Evolutionary conservation across 30 jellyfish, hydroid and myxozoan genomes (phyloP).

Genomic region (Aurelia aurita complex sp. Pacific): DNA sequence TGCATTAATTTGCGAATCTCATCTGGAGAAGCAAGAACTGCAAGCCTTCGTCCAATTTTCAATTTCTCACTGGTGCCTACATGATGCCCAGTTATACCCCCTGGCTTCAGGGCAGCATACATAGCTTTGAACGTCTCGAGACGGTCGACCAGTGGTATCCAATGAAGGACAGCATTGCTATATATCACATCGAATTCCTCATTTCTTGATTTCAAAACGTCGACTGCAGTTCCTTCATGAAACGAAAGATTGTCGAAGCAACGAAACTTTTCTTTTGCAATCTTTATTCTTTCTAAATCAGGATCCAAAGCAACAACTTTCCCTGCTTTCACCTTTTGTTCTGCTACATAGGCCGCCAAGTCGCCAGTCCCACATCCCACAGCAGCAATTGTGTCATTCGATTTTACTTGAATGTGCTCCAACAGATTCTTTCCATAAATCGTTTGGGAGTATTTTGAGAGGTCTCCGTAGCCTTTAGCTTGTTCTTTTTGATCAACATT

Average conservation of each 20-base stretch:
- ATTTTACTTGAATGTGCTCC: constrained; percentile 14
- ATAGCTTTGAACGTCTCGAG: constrained; percentile 44
- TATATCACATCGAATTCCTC: constrained; percentile 46
- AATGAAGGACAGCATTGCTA: constrained; percentile 68
- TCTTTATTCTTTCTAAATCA: constrained; percentile 43
- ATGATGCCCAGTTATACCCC: constrained; percentile 29
- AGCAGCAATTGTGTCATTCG: constrained; percentile 45
- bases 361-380: constrained; percentile 87
- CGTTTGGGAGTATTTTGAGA: constrained; percentile 27
- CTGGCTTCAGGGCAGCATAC: constrained; percentile 54
- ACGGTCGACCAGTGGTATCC: constrained; percentile 77
- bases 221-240: constrained; percentile 46
- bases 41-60: neutral
- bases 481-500: neutral
- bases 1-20: neutral
- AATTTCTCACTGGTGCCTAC: neutral
- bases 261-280: constrained; percentile 37
- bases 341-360: constrained; percentile 54
- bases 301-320: constrained; percentile 74
- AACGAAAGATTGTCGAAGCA: constrained; percentile 28
- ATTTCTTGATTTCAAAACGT: constrained; percentile 21
- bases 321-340: constrained; percentile 61
- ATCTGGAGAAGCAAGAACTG: neutral
- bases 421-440: constrained; percentile 49
- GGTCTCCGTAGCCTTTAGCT: constrained; percentile 24